A percentile compares a stretch with the other conserved stretches of the same genome.
phyloP scores from a whole-genome alignment of 2,888 invertebrate genomes.

The Mycogona germanica region DNA sequence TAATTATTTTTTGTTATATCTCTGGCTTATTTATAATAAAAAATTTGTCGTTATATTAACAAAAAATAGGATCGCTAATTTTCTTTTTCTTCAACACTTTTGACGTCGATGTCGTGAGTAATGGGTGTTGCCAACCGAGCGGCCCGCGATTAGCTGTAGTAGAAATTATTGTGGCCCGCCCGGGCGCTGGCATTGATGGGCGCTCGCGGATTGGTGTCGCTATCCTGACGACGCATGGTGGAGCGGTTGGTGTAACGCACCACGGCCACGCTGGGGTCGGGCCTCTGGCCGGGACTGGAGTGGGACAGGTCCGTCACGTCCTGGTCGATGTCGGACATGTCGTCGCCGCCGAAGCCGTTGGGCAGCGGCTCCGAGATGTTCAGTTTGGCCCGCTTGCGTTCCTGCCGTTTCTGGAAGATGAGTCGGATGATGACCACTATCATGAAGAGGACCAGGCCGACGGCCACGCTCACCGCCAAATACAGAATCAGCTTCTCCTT shows the following conservation, averaged over 20 bases:
- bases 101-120: no score
- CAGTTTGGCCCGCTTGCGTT: conserved; percentile 37
- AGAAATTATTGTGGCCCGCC: conserved; percentile 24
- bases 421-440: conserved; percentile 57
- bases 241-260: conserved; percentile 25
- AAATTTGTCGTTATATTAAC: no score
- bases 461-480: conserved; percentile 61
- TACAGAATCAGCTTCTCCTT: conserved; percentile 70
- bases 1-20: no score
- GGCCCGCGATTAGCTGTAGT: conserved; percentile 24
- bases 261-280: conserved; percentile 29
- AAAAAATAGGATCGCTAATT: no score
- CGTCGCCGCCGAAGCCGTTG: conserved; percentile 58
- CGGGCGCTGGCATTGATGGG: conserved; percentile 23
- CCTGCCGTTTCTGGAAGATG: conserved; percentile 50
- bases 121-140: no score
- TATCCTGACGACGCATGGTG: conserved; percentile 26
- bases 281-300: conserved; percentile 47
- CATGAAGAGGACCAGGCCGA: conserved; percentile 56
- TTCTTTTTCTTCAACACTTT: no score
- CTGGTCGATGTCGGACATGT: conserved; percentile 72
- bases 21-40: no score
- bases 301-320: conserved; percentile 53
- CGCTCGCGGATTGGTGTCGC: conserved; percentile 38
- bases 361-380: conserved; percentile 58